A percentile compares a stretch with the other conserved stretches of the same genome.
Evolutionary conservation across 1,140 invertebrate species (phyloP).

Genomic region (Cydia strobilella): DNA sequence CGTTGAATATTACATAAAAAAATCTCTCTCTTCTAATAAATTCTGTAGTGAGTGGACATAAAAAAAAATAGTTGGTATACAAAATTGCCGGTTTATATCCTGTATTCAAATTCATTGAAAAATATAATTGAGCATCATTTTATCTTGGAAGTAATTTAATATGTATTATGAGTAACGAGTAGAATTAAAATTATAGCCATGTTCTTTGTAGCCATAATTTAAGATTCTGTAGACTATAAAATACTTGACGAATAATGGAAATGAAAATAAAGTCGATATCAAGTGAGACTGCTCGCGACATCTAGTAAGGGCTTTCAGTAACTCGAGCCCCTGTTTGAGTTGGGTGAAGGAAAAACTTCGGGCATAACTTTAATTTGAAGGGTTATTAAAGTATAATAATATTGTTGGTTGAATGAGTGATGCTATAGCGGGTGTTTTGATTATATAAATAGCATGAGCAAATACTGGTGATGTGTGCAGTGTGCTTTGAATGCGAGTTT

Average conservation of each 20-base stretch:
- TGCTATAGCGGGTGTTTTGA: conserved; percentile 25
- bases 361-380: conserved; percentile 11
- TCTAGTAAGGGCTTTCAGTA: not conserved
- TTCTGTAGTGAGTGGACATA: not conserved
- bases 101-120: too few relatives aligned
- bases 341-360: not conserved
- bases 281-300: not conserved
- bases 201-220: conserved; percentile 30
- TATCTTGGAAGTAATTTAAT: not conserved
- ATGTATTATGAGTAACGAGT: not conserved
- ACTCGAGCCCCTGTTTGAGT: not conserved
- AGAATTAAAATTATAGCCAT: conserved; percentile 25
- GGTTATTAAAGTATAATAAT: conserved; percentile 9
- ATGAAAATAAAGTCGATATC: conserved; percentile 1
- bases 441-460: conserved; percentile 29
- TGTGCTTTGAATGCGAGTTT: conserved; percentile 21
- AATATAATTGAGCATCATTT: too few relatives aligned
- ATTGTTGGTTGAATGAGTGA: conserved; percentile 25
- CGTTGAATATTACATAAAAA: not conserved
- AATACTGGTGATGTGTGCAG: conserved; percentile 29
- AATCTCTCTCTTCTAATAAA: not conserved
- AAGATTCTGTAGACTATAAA: conserved; percentile 20
- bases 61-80: too few relatives aligned
- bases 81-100: too few relatives aligned
- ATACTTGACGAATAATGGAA: conserved; percentile 15